Evolutionary conservation across 1,140 invertebrate species (phyloP), one percentile per base, ranked within the genome.

Genomic region (Micrasema minimum): DNA sequence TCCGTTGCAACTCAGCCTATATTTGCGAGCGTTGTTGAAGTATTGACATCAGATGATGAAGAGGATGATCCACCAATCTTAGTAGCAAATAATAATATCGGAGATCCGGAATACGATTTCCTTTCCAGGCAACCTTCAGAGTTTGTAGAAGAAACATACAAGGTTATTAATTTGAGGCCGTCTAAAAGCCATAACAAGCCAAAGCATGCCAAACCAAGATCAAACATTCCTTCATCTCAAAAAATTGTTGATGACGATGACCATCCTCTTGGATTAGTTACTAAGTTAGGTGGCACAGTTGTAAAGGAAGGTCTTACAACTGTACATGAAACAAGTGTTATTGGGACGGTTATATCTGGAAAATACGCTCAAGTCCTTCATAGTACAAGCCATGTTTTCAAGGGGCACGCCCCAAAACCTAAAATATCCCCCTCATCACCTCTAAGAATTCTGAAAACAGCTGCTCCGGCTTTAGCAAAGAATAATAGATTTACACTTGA

Each of bases 291-390:
- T 37, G 93, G 93, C 18, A 95, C 92, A 2, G 88, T 94, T 35
- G 89, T 95, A 2, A 91, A 92, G 77, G 90, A 94, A 78, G 93
- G 93, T 1, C 77, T 91, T 0, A 95, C 93, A 0, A 95, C 93
- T 1, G 89, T 95, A 7, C 92, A 94, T 76, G 92, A 95, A 82
- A 95, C 93, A 0, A 93, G 90, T 77, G 93, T 95, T 11, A 92
- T 95, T 76, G 93, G 93, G 2, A 95, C 93, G 5, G 93, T 91
- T 76, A 93, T 95, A 75, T 92, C 91, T 62, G 93, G 93, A 59
- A 93, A 94, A 80, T 96, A 96, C 77, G 93, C 93, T 7, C 90
- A 92, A 80, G 90, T 96, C 2, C 81, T 93, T 6, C 89, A 92
- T 75, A 92, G 91, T 76, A 92, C 90, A 1, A 91, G 90, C 0